Evolutionary conservation across 2,113 vertebrate genomes (phyloP), one percentile per base, ranked within the genome.

Genomic region (Nymphicus hollandicus): DNA sequence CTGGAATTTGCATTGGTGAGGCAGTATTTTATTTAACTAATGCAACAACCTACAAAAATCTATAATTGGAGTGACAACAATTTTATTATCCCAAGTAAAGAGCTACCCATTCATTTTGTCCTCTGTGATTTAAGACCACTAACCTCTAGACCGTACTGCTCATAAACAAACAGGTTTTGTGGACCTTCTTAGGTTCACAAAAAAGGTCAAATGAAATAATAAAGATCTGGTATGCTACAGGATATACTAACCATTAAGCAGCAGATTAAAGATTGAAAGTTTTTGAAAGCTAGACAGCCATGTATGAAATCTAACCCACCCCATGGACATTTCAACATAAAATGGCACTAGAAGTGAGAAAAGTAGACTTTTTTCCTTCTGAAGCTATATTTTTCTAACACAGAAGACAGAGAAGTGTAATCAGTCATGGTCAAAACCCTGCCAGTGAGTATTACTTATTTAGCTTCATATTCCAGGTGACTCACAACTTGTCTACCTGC

Each of bases 401-500:
- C 39, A 81, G 78, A 96, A 95, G 94, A 97, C 71, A 95, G 88
- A 93, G 92, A 94, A 96, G 68, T 78, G 94, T 92, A 93, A 94
- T 97, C 85, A 85, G 85, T 93, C 94, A 97, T 79, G 69, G 77
- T 97, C 84, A 97, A 96, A 95, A 91, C 89, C 86, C 88, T 97
- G 96, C 95, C 97, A 91, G 72, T 81, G 93, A 97, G 78, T 88
- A 95, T 95, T 96, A 96, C 93, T 95, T 97, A 95, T 94, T 83
- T 96, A 94, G 96, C 95, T 80, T 95, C 93, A 83, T 97, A 94
- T 91, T 95, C 95, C 92, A 97, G 94, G 89, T 95, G 95, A 97
- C 82, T 97, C 92, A 95, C 73, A 89, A 93, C 92, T 97, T 97
- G 94, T 97, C 71, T 93, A 96, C 94, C 97, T 97, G 80, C 91